These are phyloP conservation scores for Papilio machaon DNA, from an alignment of 1,140 invertebrate species.

Conservation along the genomic window DNA sequence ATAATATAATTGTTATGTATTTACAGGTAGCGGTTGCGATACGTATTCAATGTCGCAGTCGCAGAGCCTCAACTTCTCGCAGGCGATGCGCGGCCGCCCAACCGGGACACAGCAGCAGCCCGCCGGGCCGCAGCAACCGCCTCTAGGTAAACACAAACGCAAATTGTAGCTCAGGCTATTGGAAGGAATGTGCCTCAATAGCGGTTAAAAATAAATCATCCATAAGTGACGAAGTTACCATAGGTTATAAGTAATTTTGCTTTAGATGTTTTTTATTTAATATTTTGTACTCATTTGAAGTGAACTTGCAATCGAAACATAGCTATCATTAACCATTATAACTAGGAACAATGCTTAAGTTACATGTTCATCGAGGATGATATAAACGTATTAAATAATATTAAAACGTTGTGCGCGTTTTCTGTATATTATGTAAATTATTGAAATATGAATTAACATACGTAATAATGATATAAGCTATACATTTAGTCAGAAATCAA, in stretches of 20 bases:
- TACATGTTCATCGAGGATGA: not conserved
- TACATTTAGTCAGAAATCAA: not conserved
- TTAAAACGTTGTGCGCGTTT: conserved; percentile 9
- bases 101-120: conserved; percentile 61
- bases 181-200: not conserved
- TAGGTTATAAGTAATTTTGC: too few species aligned
- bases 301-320: not conserved
- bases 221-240: not conserved
- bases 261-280: too few species aligned
- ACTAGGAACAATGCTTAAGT: not conserved
- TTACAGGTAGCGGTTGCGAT: conserved; percentile 82
- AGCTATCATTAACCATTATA: not conserved
- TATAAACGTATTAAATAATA: not conserved
- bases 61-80: conserved; percentile 92
- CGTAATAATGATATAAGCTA: conserved; percentile 27
- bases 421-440: conserved; percentile 15
- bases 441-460: conserved; percentile 7
- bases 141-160: conserved; percentile 53
- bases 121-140: conserved; percentile 51
- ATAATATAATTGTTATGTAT: not conserved
- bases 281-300: too few species aligned
- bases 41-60: conserved; percentile 89
- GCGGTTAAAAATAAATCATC: not conserved
- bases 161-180: not conserved
- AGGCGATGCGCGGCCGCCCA: conserved; percentile 83